A percentile compares a stretch with the other conserved stretches of the same genome.
Evolutionary conservation across 1,140 invertebrate species (phyloP).

Genomic region (Hirudo medicinalis): DNA sequence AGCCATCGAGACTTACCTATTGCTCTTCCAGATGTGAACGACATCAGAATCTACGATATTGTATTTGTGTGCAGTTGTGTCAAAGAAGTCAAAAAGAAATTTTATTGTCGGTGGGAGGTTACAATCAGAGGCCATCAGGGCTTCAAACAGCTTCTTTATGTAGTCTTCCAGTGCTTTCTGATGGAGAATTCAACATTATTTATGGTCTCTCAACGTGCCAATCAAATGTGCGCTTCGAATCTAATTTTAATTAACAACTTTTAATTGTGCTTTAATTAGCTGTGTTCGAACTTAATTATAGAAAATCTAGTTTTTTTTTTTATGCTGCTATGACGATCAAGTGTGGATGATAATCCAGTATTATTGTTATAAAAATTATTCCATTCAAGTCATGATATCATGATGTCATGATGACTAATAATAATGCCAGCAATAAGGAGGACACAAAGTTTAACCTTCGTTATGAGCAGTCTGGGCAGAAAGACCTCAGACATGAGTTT

Average conservation of each 20-base stretch:
- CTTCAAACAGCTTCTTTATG: constrained; percentile 95
- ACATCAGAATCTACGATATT: constrained; percentile 90
- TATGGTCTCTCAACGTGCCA: background rate
- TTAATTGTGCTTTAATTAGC: background rate
- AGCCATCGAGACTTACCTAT: constrained; percentile 47
- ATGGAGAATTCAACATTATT: background rate
- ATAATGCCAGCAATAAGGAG: background rate
- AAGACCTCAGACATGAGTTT: constrained; percentile 99
- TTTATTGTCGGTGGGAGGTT: constrained; percentile 71
- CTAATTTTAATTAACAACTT: too few species aligned
- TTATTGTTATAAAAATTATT: background rate
- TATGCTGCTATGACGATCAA: background rate
- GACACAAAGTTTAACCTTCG: constrained; percentile 53
- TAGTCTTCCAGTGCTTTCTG: constrained; percentile 90
- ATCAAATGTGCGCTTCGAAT: background rate
- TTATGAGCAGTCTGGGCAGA: constrained; percentile 89
- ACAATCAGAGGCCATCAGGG: constrained; percentile 88
- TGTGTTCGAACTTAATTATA: background rate
- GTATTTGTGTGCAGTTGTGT: constrained; percentile 77
- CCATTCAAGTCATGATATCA: background rate
- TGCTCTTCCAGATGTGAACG: constrained; percentile 99
- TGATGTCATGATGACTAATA: too few species aligned
- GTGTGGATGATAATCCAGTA: background rate
- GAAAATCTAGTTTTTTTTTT: background rate
- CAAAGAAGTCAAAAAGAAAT: constrained; percentile 99